Evolutionary conservation across 1,140 invertebrate species (phyloP).

Genomic region (Polypedilum vanderplanki): DNA sequence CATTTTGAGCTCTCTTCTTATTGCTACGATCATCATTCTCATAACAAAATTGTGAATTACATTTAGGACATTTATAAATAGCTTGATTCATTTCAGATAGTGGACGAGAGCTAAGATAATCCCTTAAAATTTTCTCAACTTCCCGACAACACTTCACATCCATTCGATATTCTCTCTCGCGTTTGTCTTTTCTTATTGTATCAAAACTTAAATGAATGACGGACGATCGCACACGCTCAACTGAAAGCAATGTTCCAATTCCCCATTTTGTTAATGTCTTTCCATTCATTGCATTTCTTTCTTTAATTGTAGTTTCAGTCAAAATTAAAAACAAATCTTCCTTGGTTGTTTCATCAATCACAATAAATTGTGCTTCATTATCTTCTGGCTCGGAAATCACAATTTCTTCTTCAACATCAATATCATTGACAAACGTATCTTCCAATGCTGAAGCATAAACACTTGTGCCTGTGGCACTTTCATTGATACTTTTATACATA

Average conservation of each 20-base stretch:
- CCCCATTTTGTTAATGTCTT: slow-evolving; percentile 52
- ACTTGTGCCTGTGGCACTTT: background rate
- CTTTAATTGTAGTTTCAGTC: slow-evolving; percentile 40
- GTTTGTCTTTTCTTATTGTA: slow-evolving; percentile 50
- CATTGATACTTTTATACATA: background rate
- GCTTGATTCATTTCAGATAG: slow-evolving; percentile 48
- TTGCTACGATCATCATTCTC: slow-evolving; percentile 43
- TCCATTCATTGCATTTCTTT: slow-evolving; percentile 41
- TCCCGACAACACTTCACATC: slow-evolving; percentile 51
- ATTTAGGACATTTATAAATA: slow-evolving; percentile 57
- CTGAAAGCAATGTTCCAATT: slow-evolving; percentile 50
- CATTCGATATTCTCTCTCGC: slow-evolving; percentile 51
- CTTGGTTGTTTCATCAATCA: slow-evolving; percentile 35
- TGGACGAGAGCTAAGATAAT: slow-evolving; percentile 47
- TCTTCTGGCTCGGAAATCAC: slow-evolving; percentile 41
- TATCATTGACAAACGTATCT: background rate
- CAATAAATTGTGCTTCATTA: slow-evolving; percentile 39
- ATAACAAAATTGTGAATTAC: slow-evolving; percentile 51
- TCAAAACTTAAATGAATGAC: slow-evolving; percentile 55
- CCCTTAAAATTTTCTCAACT: slow-evolving; percentile 47
- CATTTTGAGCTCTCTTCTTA: slow-evolving; percentile 31
- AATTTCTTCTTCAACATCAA: background rate
- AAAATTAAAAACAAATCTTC: slow-evolving; percentile 41
- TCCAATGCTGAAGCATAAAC: background rate
- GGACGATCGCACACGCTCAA: slow-evolving; percentile 45